phyloP scores from a whole-genome alignment of 2,113 vertebrate genomes.

The Plecotus auritus region DNA sequence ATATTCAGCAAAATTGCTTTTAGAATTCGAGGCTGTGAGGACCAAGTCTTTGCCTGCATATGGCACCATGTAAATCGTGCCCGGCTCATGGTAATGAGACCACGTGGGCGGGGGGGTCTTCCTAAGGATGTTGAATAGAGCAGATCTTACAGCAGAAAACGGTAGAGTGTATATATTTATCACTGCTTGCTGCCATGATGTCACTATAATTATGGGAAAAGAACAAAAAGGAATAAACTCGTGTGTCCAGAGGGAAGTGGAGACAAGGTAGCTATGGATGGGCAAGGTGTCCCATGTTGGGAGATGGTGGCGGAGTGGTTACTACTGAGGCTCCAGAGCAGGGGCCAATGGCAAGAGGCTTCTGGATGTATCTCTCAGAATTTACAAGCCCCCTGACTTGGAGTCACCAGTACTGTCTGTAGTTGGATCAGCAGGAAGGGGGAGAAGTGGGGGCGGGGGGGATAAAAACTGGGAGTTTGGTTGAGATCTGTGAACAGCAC shows the following conservation, averaged over 20 bases:
- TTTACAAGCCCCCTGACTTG: background rate
- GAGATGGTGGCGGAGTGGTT: background rate
- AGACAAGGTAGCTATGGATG: background rate
- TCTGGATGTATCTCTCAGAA: background rate
- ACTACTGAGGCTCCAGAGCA: background rate
- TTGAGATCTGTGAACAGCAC: background rate
- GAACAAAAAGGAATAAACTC: background rate
- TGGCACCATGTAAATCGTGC: rapidly evolving
- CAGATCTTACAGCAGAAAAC: background rate
- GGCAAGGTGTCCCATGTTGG: background rate
- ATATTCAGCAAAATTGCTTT: background rate
- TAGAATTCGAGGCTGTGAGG: background rate
- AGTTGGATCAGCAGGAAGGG: background rate
- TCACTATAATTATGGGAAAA: background rate
- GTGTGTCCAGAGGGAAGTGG: background rate
- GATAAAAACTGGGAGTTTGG: background rate
- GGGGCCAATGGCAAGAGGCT: background rate
- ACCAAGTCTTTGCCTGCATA: background rate
- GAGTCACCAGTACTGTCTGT: background rate
- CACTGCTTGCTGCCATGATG: background rate
- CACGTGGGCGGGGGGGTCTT: background rate
- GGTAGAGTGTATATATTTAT: background rate
- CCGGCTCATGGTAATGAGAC: background rate
- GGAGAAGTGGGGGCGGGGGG: background rate
- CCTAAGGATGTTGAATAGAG: background rate